Evolutionary conservation across 2,113 vertebrate species (phyloP).

Genomic region (Mirza zaza): DNA sequence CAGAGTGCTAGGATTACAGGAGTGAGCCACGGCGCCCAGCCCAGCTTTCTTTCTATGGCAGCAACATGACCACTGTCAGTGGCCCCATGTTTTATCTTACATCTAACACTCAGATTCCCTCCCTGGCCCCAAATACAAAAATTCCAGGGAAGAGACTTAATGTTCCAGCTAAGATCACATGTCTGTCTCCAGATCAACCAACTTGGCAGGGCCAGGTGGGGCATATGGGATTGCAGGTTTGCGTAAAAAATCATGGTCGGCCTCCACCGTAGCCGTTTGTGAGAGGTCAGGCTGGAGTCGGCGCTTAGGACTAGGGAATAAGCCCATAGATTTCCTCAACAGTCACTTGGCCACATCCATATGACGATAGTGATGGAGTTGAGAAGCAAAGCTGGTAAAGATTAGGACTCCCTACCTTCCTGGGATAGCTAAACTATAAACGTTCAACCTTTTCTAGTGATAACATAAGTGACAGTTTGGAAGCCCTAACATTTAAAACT

Average conservation of each 20-base stretch:
- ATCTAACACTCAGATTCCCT: not conserved
- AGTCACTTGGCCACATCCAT: not conserved
- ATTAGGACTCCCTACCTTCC: not conserved
- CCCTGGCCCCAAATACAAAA: not conserved
- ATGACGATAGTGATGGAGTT: not conserved
- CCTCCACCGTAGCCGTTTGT: not conserved
- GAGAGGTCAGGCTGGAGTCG: not conserved
- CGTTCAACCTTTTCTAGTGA: conserved; percentile 46
- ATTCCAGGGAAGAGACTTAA: not conserved
- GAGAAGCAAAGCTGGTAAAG: not conserved
- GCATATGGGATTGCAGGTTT: not conserved
- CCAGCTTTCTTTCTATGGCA: not conserved
- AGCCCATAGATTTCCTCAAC: not conserved
- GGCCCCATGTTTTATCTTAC: not conserved
- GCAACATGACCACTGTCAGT: not conserved
- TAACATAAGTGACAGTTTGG: conserved; percentile 33
- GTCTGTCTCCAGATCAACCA: not conserved
- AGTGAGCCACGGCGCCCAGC: not conserved
- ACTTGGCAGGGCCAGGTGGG: not conserved
- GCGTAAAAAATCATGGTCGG: not conserved
- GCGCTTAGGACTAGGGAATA: not conserved
- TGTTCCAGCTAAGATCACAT: not conserved
- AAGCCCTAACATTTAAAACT: conserved; percentile 47
- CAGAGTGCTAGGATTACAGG: no score
- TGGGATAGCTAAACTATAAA: conserved; percentile 15